phyloP scores from a whole-genome alignment of 2,888 invertebrate genomes.

The Caenorhabditis imperialis region DNA sequence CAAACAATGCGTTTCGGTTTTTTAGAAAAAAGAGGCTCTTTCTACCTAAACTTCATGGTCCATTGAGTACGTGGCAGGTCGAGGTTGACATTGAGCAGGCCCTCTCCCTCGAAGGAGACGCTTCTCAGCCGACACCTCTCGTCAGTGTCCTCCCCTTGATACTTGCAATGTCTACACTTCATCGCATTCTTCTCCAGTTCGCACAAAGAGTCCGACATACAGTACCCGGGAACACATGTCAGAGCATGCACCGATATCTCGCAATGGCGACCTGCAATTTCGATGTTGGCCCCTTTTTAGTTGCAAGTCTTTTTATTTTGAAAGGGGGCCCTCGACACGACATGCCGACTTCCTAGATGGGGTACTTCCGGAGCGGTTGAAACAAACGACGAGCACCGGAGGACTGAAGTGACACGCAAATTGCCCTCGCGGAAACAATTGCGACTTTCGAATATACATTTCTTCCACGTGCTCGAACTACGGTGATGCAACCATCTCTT shows the following conservation, averaged over 20 bases:
- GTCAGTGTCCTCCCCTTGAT: conserved; percentile 55
- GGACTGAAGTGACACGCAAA: conserved; percentile 50
- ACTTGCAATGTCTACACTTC: conserved; percentile 62
- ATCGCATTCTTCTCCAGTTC: conserved; percentile 52
- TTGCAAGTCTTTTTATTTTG: too few species aligned
- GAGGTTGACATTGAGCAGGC: conserved; percentile 59
- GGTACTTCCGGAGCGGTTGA: conserved; percentile 50
- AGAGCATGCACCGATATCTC: conserved; percentile 57
- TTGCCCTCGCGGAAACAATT: conserved; percentile 18
- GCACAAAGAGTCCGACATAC: conserved; percentile 61
- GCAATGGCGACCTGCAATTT: conserved; percentile 57
- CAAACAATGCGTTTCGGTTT: conserved; percentile 17
- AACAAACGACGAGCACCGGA: conserved; percentile 44
- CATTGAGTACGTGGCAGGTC: conserved; percentile 63
- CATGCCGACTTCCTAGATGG: conserved; percentile 36
- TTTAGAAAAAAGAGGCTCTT: not conserved
- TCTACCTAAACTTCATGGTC: conserved; percentile 63
- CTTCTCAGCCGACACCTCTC: conserved; percentile 70
- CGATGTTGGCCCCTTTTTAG: too few species aligned
- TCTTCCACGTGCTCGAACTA: too few species aligned
- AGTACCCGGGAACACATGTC: conserved; percentile 66
- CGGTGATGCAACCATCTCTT: not conserved
- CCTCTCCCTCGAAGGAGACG: conserved; percentile 71
- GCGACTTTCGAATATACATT: too few species aligned
- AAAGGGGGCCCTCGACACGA: conserved; percentile 27